A percentile compares a stretch with the other conserved stretches of the same genome.
Conservation (phyloP, 2,113 vertebrate species). For the Colinus virginianus region DNA sequence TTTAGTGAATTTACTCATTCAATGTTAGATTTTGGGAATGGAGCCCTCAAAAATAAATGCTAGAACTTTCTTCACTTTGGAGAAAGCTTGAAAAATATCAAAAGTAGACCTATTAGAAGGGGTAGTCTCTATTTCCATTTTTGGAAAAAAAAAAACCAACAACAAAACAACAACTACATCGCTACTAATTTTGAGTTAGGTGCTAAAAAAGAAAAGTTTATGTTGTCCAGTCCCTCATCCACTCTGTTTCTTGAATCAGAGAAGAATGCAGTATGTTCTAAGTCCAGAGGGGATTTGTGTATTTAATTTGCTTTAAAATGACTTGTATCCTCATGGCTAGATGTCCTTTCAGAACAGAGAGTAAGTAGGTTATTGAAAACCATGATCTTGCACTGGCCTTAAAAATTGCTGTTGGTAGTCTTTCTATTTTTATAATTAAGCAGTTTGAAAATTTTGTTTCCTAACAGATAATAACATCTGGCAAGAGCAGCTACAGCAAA, state of each 20-base stretch:
- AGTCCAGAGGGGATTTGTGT: not conserved
- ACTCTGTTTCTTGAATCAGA: not conserved
- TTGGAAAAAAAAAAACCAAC: not conserved
- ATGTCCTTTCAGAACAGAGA: not conserved
- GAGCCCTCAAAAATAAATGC: not conserved
- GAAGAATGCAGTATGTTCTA: not conserved
- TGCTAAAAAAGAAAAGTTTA: not conserved
- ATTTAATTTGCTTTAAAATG: not conserved
- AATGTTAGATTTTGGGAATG: not conserved
- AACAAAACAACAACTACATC: not conserved
- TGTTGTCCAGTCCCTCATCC: not conserved
- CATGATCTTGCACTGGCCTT: not conserved
- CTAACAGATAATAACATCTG: constrained; percentile 81
- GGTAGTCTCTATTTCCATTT: not conserved
- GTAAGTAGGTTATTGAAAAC: not conserved
- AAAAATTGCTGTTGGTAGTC: not conserved
- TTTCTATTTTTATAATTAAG: not conserved
- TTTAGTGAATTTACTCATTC: not conserved
- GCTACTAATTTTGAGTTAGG: not conserved
- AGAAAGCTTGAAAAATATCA: not conserved
- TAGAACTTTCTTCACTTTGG: not conserved
- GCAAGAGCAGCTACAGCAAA: constrained; percentile 78
- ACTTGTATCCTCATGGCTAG: not conserved
- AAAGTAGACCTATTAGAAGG: not conserved
- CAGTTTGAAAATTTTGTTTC: constrained; percentile 30